Evolutionary conservation across 2,888 invertebrate species (phyloP).

Genomic region (Cheiracanthium punctorium): DNA sequence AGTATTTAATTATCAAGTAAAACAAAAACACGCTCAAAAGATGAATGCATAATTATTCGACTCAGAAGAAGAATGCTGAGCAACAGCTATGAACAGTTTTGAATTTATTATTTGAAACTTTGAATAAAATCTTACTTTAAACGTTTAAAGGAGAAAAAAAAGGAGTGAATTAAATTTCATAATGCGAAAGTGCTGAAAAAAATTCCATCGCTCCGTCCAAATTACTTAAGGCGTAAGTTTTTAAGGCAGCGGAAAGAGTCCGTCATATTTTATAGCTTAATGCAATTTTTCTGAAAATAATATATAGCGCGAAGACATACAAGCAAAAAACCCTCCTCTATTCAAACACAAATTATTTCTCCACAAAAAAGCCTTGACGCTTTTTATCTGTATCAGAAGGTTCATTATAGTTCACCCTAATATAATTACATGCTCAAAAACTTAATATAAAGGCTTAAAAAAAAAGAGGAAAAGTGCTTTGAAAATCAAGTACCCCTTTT

Average conservation of each 20-base stretch:
- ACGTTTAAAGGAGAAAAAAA: too few relatives aligned
- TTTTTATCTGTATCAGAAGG: constrained; percentile 41
- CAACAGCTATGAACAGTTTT: too few relatives aligned
- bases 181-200: neutral
- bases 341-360: constrained; percentile 29
- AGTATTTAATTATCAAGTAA: too few relatives aligned
- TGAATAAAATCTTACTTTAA: too few relatives aligned
- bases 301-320: too few relatives aligned
- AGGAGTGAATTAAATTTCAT: neutral
- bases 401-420: constrained; percentile 45
- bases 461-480: neutral
- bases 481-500: constrained; percentile 44
- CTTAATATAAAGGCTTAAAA: neutral
- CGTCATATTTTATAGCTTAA: neutral
- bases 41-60: too few relatives aligned
- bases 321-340: neutral
- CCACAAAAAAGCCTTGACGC: neutral
- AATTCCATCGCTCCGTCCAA: neutral
- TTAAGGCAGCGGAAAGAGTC: neutral
- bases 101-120: too few relatives aligned
- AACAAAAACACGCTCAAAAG: too few relatives aligned
- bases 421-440: constrained; percentile 26
- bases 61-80: too few relatives aligned
- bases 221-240: neutral
- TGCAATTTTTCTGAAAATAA: neutral